A percentile compares a stretch with the other conserved stretches of the same genome.
Evolutionary conservation across 1,140 invertebrate genomes (phyloP).

Genomic region (Drosophila nannoptera): DNA sequence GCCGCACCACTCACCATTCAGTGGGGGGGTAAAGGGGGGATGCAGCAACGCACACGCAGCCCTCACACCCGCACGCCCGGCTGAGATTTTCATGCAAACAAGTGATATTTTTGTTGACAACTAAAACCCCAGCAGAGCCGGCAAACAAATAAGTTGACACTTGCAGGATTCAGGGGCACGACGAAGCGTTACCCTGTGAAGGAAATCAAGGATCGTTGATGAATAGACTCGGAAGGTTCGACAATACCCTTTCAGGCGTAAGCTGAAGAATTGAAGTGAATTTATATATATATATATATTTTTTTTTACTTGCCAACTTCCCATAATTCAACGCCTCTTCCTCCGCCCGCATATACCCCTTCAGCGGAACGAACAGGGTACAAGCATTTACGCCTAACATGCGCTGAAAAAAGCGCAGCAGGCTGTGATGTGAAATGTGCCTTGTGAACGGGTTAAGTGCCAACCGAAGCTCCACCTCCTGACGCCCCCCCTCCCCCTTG

Average conservation of each 20-base stretch:
- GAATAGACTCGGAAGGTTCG: too few relatives aligned
- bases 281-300: too few relatives aligned
- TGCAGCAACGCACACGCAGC: background rate
- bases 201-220: too few relatives aligned
- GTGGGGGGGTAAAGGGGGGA: background rate
- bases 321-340: background rate
- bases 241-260: too few relatives aligned
- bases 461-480: background rate
- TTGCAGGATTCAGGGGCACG: background rate
- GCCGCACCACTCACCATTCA: conserved; percentile 10
- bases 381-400: conserved; percentile 30
- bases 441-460: conserved; percentile 35
- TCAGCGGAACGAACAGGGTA: background rate
- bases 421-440: conserved; percentile 15
- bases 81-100: conserved; percentile 64
- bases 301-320: too few relatives aligned
- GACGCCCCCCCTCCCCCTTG: background rate
- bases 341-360: background rate
- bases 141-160: conserved; percentile 14
- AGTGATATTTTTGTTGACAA: conserved; percentile 73
- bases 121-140: conserved; percentile 35
- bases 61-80: conserved; percentile 2
- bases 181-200: conserved; percentile 4
- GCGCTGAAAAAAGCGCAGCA: conserved; percentile 28
- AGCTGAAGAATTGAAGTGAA: too few relatives aligned